A percentile compares a stretch with the other conserved stretches of the same genome.
Conservation (phyloP, 2,797 vertebrate species). For the Poliocrania exsul region DNA sequence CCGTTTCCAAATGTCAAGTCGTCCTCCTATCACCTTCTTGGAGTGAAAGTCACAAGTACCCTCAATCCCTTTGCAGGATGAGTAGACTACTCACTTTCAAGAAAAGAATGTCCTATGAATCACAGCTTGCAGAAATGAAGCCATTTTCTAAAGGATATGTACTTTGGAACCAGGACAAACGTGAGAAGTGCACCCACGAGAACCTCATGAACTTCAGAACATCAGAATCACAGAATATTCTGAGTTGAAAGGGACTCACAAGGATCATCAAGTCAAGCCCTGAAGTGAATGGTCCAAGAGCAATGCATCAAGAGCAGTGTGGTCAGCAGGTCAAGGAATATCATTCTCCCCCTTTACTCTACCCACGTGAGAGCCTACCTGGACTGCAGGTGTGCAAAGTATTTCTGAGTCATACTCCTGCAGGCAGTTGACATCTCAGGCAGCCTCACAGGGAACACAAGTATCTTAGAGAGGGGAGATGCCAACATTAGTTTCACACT, state of each 20-base stretch:
- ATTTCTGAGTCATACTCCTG: fast-evolving
- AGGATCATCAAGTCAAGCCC: neutral
- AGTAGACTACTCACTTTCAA: neutral
- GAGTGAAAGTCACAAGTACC: neutral
- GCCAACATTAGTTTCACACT: neutral
- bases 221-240: neutral
- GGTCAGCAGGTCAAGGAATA: neutral
- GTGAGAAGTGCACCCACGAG: neutral
- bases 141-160: neutral
- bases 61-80: neutral
- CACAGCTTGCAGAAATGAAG: neutral
- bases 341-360: neutral
- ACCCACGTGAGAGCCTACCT: neutral
- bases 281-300: neutral
- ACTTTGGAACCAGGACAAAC: neutral
- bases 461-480: neutral
- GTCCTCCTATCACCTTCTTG: neutral
- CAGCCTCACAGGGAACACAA: neutral
- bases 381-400: neutral
- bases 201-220: neutral
- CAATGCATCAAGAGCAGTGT: neutral
- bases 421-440: fast-evolving
- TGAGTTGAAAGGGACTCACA: neutral
- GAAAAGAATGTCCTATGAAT: neutral
- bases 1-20: neutral